phyloP scores from a whole-genome alignment of 2,888 invertebrate genomes.

The Drosophila pseudotakahashii region DNA sequence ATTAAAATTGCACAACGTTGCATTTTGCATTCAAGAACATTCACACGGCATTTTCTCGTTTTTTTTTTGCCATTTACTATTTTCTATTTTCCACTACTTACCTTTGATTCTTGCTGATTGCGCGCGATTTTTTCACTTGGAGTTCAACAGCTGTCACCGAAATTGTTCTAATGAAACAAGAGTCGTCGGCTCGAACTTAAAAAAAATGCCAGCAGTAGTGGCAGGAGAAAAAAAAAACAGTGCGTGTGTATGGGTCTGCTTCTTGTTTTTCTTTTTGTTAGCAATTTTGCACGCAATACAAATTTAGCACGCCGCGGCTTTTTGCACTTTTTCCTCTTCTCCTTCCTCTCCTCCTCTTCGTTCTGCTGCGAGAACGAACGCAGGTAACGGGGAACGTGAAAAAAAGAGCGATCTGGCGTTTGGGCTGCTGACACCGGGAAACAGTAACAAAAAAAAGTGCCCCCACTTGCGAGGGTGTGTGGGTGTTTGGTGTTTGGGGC shows the following conservation, averaged over 20 bases:
- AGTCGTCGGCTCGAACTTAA: not conserved
- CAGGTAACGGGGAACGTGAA: conserved; percentile 35
- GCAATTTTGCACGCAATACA: conserved; percentile 56
- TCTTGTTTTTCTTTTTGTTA: conserved; percentile 46
- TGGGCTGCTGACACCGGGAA: conserved; percentile 6
- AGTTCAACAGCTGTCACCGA: conserved; percentile 49
- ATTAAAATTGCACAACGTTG: conserved; percentile 27
- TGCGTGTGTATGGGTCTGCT: conserved; percentile 25
- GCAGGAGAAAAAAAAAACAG: conserved; percentile 1
- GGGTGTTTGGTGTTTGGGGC: conserved; percentile 37
- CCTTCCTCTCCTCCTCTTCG: too few species aligned
- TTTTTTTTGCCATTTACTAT: not conserved
- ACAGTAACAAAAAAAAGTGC: conserved; percentile 6
- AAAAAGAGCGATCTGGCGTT: conserved; percentile 18
- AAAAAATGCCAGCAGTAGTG: not conserved
- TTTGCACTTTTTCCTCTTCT: conserved; percentile 50
- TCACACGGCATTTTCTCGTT: conserved; percentile 14
- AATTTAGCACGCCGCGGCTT: conserved; percentile 53
- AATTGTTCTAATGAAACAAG: conserved; percentile 22
- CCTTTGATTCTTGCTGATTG: conserved; percentile 18
- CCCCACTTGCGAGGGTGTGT: conserved; percentile 14
- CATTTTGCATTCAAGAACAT: conserved; percentile 24
- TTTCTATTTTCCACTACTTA: conserved; percentile 20
- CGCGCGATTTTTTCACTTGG: conserved; percentile 23
- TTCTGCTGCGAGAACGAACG: not conserved